phyloP scores from a whole-genome alignment of 2,797 vertebrate species.

The Squalus acanthias region DNA sequence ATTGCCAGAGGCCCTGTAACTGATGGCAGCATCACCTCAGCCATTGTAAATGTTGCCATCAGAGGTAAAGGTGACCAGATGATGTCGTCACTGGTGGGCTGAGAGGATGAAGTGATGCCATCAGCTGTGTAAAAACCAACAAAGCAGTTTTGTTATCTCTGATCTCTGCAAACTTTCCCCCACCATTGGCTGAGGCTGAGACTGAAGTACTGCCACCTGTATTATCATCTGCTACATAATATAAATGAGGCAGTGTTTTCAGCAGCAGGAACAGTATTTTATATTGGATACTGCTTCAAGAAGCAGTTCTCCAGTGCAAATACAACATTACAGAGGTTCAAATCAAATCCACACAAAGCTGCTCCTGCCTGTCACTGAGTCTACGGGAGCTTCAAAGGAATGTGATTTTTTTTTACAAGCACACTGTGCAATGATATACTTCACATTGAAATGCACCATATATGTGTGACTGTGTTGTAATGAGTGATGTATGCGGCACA shows the following conservation, averaged over 20 bases:
- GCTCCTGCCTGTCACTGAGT: neutral
- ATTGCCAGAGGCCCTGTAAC: neutral
- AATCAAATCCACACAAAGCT: neutral
- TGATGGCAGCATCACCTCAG: neutral
- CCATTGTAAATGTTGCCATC: neutral
- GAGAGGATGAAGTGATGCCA: neutral
- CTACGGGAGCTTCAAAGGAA: neutral
- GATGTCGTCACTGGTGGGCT: neutral
- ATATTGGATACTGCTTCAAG: neutral
- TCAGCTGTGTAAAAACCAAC: neutral
- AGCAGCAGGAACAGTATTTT: neutral
- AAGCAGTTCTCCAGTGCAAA: neutral
- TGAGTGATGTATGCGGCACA: too few species aligned
- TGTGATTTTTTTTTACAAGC: neutral
- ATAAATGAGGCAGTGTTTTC: neutral
- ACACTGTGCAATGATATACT: neutral
- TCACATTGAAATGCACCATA: neutral
- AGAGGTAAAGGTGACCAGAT: neutral
- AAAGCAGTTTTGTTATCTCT: neutral
- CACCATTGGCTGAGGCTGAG: neutral
- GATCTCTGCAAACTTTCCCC: too few species aligned
- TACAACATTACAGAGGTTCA: neutral
- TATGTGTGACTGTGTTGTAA: too few species aligned
- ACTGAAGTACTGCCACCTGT: neutral
- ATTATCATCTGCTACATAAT: too few species aligned